Conservation (phyloP, 37 sponge, comb jelly and placozoan species). For the Petrosia ficiformis region DNA sequence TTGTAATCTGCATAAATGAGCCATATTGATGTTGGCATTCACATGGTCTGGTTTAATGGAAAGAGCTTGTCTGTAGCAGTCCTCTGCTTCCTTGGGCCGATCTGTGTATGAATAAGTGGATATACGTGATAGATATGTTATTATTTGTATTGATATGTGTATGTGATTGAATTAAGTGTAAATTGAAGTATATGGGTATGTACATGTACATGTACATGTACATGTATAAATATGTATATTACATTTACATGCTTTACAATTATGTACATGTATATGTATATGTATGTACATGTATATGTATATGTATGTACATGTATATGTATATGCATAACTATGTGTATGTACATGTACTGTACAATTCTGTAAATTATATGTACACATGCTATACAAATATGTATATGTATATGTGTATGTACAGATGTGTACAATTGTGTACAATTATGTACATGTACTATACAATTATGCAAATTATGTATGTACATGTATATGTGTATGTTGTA, state of each 20-base stretch:
- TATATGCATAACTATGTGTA: conserved; percentile 31
- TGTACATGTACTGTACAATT: conserved; percentile 29
- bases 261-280: background rate
- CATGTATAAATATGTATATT: background rate
- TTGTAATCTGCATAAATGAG: conserved; percentile 70
- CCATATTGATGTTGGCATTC: conserved; percentile 72
- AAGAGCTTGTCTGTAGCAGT: conserved; percentile 58
- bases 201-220: background rate
- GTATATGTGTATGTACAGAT: too few species aligned
- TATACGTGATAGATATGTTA: background rate
- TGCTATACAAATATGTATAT: too few species aligned
- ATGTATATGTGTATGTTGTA: too few species aligned
- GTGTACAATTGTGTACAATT: too few species aligned
- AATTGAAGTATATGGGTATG: background rate
- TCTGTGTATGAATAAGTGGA: conserved; percentile 8
- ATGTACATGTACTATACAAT: too few species aligned
- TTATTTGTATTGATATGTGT: background rate
- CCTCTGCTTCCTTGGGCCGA: conserved; percentile 69
- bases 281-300: conserved; percentile 28
- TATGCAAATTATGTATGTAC: too few species aligned
- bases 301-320: conserved; percentile 32
- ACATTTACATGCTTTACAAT: background rate
- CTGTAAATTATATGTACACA: too few species aligned
- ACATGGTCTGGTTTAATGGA: conserved; percentile 59
- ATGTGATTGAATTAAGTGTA: background rate